Conservation (phyloP, 2,888 invertebrate genomes). For the Octodonta nipae region DNA sequence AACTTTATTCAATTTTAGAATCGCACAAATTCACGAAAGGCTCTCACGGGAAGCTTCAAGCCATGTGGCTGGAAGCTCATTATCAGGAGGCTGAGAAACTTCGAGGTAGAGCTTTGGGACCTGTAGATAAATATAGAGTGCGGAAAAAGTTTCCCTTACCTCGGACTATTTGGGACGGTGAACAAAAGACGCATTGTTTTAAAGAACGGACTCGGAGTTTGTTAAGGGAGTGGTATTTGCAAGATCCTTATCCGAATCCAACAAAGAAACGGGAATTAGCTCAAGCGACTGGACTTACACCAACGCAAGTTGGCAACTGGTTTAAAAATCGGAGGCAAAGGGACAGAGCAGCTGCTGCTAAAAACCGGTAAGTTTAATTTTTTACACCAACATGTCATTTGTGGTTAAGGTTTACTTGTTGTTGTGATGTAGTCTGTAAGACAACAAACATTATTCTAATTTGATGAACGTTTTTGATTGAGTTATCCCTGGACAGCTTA, state of each 20-base stretch:
- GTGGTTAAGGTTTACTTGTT: no score
- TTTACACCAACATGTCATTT: constrained; percentile 6
- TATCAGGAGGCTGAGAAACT: constrained; percentile 87
- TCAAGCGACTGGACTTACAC: constrained; percentile 78
- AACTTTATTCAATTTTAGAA: constrained; percentile 79
- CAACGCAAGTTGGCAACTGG: constrained; percentile 90
- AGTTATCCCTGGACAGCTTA: no score
- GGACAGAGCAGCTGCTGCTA: constrained; percentile 83
- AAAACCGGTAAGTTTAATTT: constrained; percentile 68
- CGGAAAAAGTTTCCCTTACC: constrained; percentile 88
- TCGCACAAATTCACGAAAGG: constrained; percentile 80
- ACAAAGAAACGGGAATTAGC: constrained; percentile 85
- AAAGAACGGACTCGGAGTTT: constrained; percentile 90
- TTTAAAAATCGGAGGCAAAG: constrained; percentile 81
- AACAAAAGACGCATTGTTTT: constrained; percentile 92
- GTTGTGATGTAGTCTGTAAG: no score
- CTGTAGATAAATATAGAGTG: constrained; percentile 86
- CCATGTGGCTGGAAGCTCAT: constrained; percentile 90
- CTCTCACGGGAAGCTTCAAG: constrained; percentile 75
- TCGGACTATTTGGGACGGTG: constrained; percentile 88
- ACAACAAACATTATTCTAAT: neutral
- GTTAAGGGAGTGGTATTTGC: constrained; percentile 94
- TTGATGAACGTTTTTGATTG: neutral
- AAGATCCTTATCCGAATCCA: constrained; percentile 92
- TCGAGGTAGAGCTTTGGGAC: constrained; percentile 78